Base-by-base conservation (phyloP, 2,113 vertebrate genomes). In the Nycticebus coucang region DNA sequence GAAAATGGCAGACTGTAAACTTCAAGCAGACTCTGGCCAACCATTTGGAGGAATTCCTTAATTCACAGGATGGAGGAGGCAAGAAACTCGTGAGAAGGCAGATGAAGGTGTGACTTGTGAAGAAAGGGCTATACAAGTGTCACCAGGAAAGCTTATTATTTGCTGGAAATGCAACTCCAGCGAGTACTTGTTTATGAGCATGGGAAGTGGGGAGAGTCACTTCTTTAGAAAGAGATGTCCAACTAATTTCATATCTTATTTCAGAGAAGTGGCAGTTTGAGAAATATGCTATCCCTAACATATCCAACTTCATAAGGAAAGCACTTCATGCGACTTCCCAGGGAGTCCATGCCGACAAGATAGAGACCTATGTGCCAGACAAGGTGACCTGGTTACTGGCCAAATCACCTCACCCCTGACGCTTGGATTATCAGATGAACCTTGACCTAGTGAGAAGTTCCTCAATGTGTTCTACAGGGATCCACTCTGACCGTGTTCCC, bases 1-100 rank as follows among this genome's bases (percentile, higher is more conserved):
- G 74, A 78, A 94, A 97, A 85, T 74, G 82, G 92, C 50, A 88
- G 62, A 78, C 0, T 28, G 45, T 50, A 78, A 80, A 30, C 33
- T 7, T 45, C n/a, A 95, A 92, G 87, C 26, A 5, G 45, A 79
- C 8, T 4, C 19, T 50, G n/a, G 77, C 86, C 82, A 87, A 83
- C 59, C 74, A 64, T 68, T 30, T 62, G 19, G 50, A 71, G 59
- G 79, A 64, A 37, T 68, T n/a, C 45, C 17, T 78, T 53, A 33
- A 37, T 30, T 37, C 15, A 11, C 82, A 57, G 83, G 57, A n/a
- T 28, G 30, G 4, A 5, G 9, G 66, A 5, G 9, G 66, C 74
- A 10, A 64, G 50, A n/a, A 45, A 50, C 55, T 14, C 22, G 81
- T 33, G 80, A 74, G 77, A 41, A 71, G 2, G 26, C 50, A 30